Percentiles rank a stretch among this genome's conserved stretches.
phyloP scores from a whole-genome alignment of 2,113 vertebrate species.

The Pangasianodon hypophthalmus region DNA sequence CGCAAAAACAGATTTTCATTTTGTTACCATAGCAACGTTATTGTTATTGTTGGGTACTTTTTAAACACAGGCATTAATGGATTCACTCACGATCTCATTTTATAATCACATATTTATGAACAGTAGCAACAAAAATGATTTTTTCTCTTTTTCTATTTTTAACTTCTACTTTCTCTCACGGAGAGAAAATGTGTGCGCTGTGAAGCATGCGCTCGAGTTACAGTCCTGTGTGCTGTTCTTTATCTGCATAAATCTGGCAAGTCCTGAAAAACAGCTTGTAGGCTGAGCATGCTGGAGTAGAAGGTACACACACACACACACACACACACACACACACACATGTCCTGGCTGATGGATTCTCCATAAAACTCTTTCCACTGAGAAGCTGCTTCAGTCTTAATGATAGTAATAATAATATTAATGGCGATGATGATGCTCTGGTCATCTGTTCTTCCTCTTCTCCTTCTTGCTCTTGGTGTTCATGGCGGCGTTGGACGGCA shows the following conservation, averaged over 20 bases:
- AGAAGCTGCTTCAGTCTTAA: conserved; percentile 18
- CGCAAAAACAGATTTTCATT: neutral
- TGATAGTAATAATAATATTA: neutral
- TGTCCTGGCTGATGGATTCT: neutral
- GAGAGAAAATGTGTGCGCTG: neutral
- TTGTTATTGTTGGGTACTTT: neutral
- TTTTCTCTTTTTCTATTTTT: neutral
- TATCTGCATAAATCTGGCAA: neutral
- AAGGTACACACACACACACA: neutral
- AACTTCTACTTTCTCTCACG: neutral
- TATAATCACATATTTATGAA: neutral
- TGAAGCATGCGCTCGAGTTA: neutral
- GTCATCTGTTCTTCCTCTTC: conserved; percentile 83
- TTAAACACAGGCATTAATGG: neutral
- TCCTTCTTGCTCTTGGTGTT: conserved; percentile 81
- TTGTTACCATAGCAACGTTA: neutral
- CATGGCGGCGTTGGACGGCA: conserved; percentile 61
- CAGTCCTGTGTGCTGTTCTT: neutral
- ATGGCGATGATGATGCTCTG: neutral
- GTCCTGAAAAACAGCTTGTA: neutral
- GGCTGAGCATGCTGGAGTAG: neutral
- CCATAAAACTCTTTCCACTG: too few species aligned
- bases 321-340: neutral
- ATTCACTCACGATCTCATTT: neutral
- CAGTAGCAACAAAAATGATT: neutral